These are phyloP conservation scores for Drosophila eohydei DNA, from an alignment of 2,888 invertebrate genomes.

Conservation along the genomic window DNA sequence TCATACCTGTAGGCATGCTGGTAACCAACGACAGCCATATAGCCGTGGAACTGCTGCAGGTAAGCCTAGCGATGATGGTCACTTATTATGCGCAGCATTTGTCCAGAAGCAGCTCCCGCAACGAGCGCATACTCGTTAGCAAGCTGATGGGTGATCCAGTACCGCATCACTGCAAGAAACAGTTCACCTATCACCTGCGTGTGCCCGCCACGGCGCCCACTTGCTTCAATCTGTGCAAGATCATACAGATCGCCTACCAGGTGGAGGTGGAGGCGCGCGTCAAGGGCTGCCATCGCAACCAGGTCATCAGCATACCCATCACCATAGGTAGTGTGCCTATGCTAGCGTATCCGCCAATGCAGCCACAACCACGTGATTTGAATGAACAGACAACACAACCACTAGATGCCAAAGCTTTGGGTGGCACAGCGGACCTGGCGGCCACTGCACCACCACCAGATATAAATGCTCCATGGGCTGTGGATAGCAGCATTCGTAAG, in stretches of 20 bases:
- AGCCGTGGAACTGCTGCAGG: slow-evolving; percentile 80
- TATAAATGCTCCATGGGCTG: slow-evolving; percentile 54
- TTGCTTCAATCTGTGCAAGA: slow-evolving; percentile 70
- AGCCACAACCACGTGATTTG: slow-evolving; percentile 40
- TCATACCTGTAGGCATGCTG: slow-evolving; percentile 82
- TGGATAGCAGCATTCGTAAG: slow-evolving; percentile 63
- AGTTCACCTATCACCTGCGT: slow-evolving; percentile 66
- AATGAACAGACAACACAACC: slow-evolving; percentile 8
- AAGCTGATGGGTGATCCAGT: slow-evolving; percentile 70
- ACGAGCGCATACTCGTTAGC: slow-evolving; percentile 65
- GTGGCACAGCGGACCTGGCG: neutral
- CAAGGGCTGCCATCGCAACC: slow-evolving; percentile 70
- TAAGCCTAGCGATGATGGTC: slow-evolving; percentile 74
- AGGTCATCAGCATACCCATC: slow-evolving; percentile 70
- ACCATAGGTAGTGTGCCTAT: slow-evolving; percentile 83
- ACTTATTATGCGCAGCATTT: slow-evolving; percentile 59
- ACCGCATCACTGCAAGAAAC: slow-evolving; percentile 65
- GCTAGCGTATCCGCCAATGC: slow-evolving; percentile 35
- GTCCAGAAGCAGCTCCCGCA: slow-evolving; percentile 29
- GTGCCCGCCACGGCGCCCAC: slow-evolving; percentile 83
- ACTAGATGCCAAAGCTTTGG: slow-evolving; percentile 33
- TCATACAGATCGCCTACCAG: slow-evolving; percentile 79
- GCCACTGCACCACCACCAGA: slow-evolving; percentile 36
- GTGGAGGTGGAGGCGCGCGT: slow-evolving; percentile 77
- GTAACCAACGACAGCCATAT: slow-evolving; percentile 87